Evolutionary conservation across 53 echinoderm and acorn worm species (phyloP), one percentile per base, ranked within the genome.

Genomic region (Luidia sarsii): DNA sequence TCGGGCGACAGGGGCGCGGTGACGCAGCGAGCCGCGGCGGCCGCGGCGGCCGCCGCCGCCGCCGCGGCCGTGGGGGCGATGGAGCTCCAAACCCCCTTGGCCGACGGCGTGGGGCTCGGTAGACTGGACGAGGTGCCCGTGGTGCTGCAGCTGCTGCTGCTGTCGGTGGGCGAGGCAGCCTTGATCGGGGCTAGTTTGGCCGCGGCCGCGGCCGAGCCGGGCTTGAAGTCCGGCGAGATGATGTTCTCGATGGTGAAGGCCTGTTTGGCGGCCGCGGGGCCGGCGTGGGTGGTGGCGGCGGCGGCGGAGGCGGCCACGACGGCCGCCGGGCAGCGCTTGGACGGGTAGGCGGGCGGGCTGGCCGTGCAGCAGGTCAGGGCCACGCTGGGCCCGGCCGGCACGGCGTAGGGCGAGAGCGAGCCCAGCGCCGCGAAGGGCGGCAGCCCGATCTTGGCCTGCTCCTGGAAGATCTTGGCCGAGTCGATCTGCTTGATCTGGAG

Each of bases 181-280:
- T 89, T 88, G 48, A 61, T 79, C 1, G 88, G 31, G 3, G 92
- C 87, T 18, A 85, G 93, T 56, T 99, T 99, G 71, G n/a, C n/a
- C n/a, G n/a, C n/a, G n/a, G n/a, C n/a, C n/a, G n/a, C n/a, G 48
- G 67, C 83, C 1, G 88, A 36, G 3, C 90, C 87, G 15, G 87
- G 93, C 50, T 99, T 99, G 71, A 89, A 94, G 54, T 99, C 99
- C 62, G 99, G 94, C 20, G 94, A 91, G 62, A 99, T 99, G 22
- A 99, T 99, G 65, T 99, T 99, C 59, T 99, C 99, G 79, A 99
- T 99, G 11, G 99, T 91, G 81, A 99, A 99, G 69, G 99, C 89
- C 81, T 94, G 91, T 70, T 99, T 99, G 1, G 71, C 64, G 36
- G 89, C 86, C 14, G 94, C 84, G 35, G 82, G 85, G 49, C 90